These are phyloP conservation scores for Proisotoma minuta DNA, from an alignment of 2,888 invertebrate species.

Conservation along the genomic window DNA sequence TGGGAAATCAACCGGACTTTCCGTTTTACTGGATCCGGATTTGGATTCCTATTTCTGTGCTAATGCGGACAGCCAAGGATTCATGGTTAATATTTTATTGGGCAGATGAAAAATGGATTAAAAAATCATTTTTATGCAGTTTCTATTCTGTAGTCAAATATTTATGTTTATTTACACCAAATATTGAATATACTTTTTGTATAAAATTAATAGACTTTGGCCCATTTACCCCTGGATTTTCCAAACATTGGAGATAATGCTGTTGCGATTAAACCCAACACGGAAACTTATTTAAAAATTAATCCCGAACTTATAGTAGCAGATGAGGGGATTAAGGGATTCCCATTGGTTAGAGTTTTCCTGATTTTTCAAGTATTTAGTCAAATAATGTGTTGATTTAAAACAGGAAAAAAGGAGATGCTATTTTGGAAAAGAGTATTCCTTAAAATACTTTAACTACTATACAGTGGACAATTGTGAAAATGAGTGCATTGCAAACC, in stretches of 20 bases:
- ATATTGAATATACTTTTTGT: neutral
- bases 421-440: neutral
- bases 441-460: neutral
- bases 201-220: neutral
- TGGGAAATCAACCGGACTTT: conserved; percentile 42
- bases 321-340: neutral
- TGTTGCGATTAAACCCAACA: conserved; percentile 26
- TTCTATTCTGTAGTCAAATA: too few species aligned
- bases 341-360: neutral
- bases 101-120: too few species aligned
- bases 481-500: neutral
- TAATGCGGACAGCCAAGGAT: conserved; percentile 38
- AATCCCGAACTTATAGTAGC: conserved; percentile 20
- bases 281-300: conserved; percentile 34
- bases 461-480: neutral
- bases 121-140: too few species aligned
- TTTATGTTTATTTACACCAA: too few species aligned
- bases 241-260: conserved; percentile 30
- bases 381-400: conserved; percentile 1
- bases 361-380: neutral
- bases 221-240: conserved; percentile 18
- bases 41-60: conserved; percentile 43
- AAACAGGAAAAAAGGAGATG: neutral
- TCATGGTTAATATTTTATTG: too few species aligned
- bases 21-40: conserved; percentile 41